Evolutionary conservation across 2,888 invertebrate species (phyloP).

Genomic region (Parnassius orleans): DNA sequence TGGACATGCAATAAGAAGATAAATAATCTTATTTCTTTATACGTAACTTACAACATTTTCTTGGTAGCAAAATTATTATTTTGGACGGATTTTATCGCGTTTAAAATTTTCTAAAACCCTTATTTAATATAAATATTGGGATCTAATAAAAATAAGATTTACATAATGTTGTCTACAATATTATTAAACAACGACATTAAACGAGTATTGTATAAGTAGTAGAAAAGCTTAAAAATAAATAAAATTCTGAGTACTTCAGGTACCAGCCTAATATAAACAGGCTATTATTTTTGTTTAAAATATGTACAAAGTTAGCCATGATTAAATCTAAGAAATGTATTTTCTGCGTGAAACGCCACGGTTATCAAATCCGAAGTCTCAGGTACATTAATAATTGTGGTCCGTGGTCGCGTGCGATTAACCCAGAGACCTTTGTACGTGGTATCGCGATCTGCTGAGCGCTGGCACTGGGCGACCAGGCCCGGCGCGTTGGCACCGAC

Average conservation of each 20-base stretch:
- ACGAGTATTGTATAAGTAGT: no score
- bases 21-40: constrained; percentile 22
- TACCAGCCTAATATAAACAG: no score
- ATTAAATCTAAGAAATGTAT: background rate
- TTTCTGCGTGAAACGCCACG: background rate
- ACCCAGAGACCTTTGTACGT: constrained; percentile 71
- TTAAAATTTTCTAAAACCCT: no score
- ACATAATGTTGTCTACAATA: no score
- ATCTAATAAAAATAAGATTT: no score
- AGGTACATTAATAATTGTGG: constrained; percentile 16
- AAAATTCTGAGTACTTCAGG: no score
- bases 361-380: background rate
- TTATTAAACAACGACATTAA: no score
- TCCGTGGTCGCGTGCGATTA: constrained; percentile 48
- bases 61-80: background rate
- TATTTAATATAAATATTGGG: no score
- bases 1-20: constrained; percentile 11
- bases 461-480: constrained; percentile 35
- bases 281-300: no score
- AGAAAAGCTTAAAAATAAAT: no score
- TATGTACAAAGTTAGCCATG: no score
- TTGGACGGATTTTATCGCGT: no score
- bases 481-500: constrained; percentile 38
- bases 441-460: constrained; percentile 67
- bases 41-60: background rate